Base-by-base conservation (phyloP, 2,113 vertebrate species). In the Motacilla tschutschensis region DNA sequence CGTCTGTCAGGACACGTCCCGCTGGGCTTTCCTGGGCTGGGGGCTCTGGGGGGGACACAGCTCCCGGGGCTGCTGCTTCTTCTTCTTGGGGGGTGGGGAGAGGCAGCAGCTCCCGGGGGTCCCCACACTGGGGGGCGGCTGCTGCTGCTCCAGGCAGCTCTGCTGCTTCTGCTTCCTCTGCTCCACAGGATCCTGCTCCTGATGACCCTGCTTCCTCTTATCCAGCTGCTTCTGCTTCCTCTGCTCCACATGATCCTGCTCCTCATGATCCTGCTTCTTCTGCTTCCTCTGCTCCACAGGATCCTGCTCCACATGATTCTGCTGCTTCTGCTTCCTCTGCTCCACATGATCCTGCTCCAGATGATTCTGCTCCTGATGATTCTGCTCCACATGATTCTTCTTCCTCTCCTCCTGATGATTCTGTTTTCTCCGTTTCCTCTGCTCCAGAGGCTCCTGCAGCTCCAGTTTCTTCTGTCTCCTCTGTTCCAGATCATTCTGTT, bases 41-140 rank as follows among this genome's bases (percentile, higher is more conserved):
- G 5, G 13, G 7, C 2, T 53, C 63, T 41, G 79, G 0, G 17
- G 1, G 5, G 80, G 36, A 2, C 75, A 8, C 2, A 72, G 58
- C 29, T 62, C 41, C 1, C 36, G 4, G 8, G 3, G 38, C 18
- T 38, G 4, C 16, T 3, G 36, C 20, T 22, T 0, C 53, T 33
- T 17, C 28, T 59, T 17, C 1, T 28, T 41, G 15, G 19, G 1
- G 1, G 46, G 59, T 1, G 28, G 3, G 0, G 60, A 18, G 5
- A 51, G 2, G 0, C 1, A 14, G 9, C 22, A 60, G 63, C 28
- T 89, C 69, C 50, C 66, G 0, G 48, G 17, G 7, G 33, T 33
- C 33, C 33, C 33, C 33, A 33, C 33, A 7, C 33, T 33, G 33
- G 33, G 33, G 33, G 33, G 33, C 33, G 33, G 33, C 33, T 33